These are phyloP conservation scores for Otus scops DNA, from an alignment of 2,797 vertebrate genomes.

Conservation along the genomic window DNA sequence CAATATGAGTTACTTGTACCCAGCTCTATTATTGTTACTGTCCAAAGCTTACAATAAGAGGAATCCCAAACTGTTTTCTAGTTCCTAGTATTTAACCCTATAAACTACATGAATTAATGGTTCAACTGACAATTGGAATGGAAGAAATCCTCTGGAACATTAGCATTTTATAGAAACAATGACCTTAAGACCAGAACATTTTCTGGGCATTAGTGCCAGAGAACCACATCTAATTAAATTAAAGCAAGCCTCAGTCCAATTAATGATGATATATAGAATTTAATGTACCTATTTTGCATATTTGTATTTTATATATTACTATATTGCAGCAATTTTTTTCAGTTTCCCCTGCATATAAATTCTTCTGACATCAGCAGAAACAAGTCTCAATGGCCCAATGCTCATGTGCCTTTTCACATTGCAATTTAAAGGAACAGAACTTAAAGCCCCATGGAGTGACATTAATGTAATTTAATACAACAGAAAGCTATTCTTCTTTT, in stretches of 20 bases:
- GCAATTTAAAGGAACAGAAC: not conserved
- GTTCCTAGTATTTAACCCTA: not conserved
- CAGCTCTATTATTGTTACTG: not conserved
- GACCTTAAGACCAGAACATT: not conserved
- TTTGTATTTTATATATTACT: not conserved
- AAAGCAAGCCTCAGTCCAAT: not conserved
- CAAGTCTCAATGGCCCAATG: not conserved
- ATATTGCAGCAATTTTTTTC: not conserved
- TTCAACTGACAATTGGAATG: not conserved
- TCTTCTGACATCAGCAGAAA: conserved; percentile 17
- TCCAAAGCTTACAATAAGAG: not conserved
- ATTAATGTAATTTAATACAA: conserved; percentile 12
- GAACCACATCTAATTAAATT: conserved; percentile 1
- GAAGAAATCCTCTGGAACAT: not conserved
- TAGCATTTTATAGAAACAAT: not conserved
- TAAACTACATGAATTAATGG: not conserved
- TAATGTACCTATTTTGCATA: not conserved
- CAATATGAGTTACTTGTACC: not conserved
- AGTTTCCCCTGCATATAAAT: not conserved
- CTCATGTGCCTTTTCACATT: not conserved
- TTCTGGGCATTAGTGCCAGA: not conserved
- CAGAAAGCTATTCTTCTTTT: not conserved
- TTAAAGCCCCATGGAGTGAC: not conserved
- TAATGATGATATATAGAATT: not conserved
- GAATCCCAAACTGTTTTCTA: not conserved